These are phyloP conservation scores for Thaumetopoea pityocampa DNA, from an alignment of 1,140 invertebrate species.

Conservation along the genomic window DNA sequence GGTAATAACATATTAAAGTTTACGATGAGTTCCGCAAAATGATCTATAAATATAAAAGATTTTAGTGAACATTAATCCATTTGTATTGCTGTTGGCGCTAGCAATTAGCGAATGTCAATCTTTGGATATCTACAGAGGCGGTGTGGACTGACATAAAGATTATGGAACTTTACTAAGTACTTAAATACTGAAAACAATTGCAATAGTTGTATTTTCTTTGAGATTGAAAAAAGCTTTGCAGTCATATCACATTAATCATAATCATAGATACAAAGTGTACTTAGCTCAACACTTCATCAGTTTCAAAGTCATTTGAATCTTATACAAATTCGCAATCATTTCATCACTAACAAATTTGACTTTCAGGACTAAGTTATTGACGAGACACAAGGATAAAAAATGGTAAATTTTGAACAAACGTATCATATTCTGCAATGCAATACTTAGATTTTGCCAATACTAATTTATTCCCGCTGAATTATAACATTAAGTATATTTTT, in stretches of 20 bases:
- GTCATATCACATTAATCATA: not conserved
- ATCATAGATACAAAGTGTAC: not conserved
- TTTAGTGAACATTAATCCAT: too few species aligned
- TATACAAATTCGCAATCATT: constrained; percentile 43
- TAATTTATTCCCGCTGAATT: constrained; percentile 24
- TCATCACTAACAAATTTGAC: constrained; percentile 69
- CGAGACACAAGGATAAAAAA: constrained; percentile 88
- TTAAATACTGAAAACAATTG: too few species aligned
- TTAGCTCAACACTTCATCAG: not conserved
- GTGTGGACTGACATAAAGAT: too few species aligned
- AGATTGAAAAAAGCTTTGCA: too few species aligned
- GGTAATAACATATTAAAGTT: too few species aligned
- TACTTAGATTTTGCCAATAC: constrained; percentile 40
- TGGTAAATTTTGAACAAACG: constrained; percentile 77
- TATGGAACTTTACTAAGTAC: too few species aligned
- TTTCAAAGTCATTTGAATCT: constrained; percentile 19
- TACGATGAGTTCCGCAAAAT: too few species aligned
- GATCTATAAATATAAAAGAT: too few species aligned
- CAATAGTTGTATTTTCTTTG: too few species aligned
- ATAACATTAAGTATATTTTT: constrained; percentile 8
- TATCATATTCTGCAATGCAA: constrained; percentile 49
- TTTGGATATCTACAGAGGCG: too few species aligned
- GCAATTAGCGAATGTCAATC: too few species aligned
- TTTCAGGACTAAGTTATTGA: constrained; percentile 91
- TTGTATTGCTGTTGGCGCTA: too few species aligned